phyloP scores from a whole-genome alignment of 1,140 invertebrate genomes.

The Ladona fulva region DNA sequence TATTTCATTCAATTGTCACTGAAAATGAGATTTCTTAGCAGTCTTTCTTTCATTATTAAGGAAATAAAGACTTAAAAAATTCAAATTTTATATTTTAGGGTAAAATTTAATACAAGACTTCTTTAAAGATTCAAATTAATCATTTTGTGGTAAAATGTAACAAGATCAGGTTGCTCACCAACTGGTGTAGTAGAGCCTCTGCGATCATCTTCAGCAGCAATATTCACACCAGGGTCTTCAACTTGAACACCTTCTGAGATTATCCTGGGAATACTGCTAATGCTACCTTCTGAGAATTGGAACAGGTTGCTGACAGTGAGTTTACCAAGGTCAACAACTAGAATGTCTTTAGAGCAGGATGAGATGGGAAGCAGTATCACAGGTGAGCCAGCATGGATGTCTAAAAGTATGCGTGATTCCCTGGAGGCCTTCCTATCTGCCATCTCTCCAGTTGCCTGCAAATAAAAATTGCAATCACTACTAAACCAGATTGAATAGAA shows the following conservation, averaged over 20 bases:
- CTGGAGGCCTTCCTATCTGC: not conserved
- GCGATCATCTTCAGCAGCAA: too few relatives aligned
- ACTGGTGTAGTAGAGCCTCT: too few relatives aligned
- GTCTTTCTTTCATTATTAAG: too few relatives aligned
- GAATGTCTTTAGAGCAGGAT: slow-evolving; percentile 63
- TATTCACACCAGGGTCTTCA: not conserved
- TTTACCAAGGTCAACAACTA: slow-evolving; percentile 74
- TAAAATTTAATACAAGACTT: too few relatives aligned
- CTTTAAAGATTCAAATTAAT: too few relatives aligned
- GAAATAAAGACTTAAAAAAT: too few relatives aligned
- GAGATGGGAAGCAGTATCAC: slow-evolving; percentile 81
- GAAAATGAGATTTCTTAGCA: too few relatives aligned
- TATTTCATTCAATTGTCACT: too few relatives aligned
- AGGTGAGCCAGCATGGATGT: slow-evolving; percentile 67
- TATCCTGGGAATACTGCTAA: not conserved
- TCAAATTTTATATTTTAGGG: too few relatives aligned
- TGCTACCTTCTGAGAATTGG: slow-evolving; percentile 32
- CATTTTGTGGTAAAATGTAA: too few relatives aligned
- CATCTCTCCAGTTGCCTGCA: not conserved
- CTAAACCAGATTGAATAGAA: too few relatives aligned
- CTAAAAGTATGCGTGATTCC: slow-evolving; percentile 46
- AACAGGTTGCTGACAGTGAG: slow-evolving; percentile 71
- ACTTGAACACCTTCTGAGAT: not conserved
- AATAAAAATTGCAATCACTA: not conserved
- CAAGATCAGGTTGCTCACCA: too few relatives aligned